phyloP scores from a whole-genome alignment of 2,113 vertebrate genomes.

The Sciurus niger region DNA sequence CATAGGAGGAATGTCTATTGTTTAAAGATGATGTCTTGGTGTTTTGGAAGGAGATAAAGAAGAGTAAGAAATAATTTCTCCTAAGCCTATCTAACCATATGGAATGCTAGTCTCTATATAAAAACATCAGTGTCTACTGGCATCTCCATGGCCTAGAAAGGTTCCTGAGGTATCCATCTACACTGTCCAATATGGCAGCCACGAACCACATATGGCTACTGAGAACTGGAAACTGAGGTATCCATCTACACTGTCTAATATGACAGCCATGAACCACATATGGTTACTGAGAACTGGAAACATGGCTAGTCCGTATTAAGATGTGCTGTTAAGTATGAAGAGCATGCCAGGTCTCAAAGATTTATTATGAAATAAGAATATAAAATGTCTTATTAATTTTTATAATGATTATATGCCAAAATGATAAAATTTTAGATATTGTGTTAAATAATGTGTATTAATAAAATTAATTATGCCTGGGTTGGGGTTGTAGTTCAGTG shows the following conservation, averaged over 20 bases:
- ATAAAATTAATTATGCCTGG: constrained; percentile 7
- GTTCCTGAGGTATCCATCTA: neutral
- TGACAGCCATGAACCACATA: neutral
- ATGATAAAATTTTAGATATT: constrained; percentile 19
- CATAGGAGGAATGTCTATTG: neutral
- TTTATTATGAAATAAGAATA: neutral
- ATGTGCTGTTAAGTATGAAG: neutral
- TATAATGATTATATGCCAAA: neutral
- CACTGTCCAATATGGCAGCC: neutral
- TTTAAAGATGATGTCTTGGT: neutral
- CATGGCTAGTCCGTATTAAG: no score
- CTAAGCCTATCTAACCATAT: neutral
- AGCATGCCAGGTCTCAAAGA: neutral
- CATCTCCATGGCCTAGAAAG: neutral
- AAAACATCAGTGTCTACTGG: neutral
- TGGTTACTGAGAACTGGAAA: neutral
- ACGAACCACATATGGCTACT: neutral
- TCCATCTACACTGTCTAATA: neutral
- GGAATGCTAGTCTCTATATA: neutral
- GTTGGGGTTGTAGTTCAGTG: no score
- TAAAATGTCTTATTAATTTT: neutral
- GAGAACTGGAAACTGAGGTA: neutral
- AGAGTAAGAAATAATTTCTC: neutral
- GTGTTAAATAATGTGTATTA: neutral
- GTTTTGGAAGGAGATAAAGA: neutral